Percentiles rank a stretch among this genome's conserved stretches.
phyloP scores from a whole-genome alignment of 2,888 invertebrate species.

The Nemurella pictetii region DNA sequence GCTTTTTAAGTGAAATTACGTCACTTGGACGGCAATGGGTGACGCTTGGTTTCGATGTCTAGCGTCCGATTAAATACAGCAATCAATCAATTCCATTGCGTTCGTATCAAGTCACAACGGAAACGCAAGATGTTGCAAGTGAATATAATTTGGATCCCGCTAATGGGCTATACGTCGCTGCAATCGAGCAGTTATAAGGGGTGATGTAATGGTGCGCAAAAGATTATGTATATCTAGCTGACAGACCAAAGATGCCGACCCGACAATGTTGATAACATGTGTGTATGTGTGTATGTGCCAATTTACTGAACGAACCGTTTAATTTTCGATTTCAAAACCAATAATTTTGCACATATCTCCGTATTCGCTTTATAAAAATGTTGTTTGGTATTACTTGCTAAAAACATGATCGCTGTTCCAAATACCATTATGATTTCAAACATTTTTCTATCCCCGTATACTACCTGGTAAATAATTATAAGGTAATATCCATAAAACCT shows the following conservation, averaged over 20 bases:
- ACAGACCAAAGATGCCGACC: neutral
- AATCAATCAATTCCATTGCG: neutral
- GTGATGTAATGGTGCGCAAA: neutral
- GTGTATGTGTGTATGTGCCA: no score
- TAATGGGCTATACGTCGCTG: neutral
- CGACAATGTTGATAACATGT: neutral
- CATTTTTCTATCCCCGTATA: neutral
- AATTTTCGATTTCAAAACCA: neutral
- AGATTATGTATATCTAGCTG: neutral
- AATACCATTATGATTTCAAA: constrained; percentile 17
- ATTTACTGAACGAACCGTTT: neutral
- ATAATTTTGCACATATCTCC: neutral
- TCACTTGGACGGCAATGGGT: neutral
- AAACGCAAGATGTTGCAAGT: neutral
- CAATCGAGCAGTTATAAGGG: neutral
- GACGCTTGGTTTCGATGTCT: neutral
- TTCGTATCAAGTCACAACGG: neutral
- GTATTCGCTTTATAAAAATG: neutral
- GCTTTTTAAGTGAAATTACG: neutral
- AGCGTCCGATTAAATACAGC: neutral
- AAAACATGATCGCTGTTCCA: neutral
- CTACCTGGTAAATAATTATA: constrained; percentile 7
- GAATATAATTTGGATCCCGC: neutral
- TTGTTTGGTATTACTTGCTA: no score
- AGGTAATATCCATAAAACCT: neutral